Evolutionary conservation across 2,797 vertebrate genomes (phyloP).

Genomic region (Myripristis murdjan): DNA sequence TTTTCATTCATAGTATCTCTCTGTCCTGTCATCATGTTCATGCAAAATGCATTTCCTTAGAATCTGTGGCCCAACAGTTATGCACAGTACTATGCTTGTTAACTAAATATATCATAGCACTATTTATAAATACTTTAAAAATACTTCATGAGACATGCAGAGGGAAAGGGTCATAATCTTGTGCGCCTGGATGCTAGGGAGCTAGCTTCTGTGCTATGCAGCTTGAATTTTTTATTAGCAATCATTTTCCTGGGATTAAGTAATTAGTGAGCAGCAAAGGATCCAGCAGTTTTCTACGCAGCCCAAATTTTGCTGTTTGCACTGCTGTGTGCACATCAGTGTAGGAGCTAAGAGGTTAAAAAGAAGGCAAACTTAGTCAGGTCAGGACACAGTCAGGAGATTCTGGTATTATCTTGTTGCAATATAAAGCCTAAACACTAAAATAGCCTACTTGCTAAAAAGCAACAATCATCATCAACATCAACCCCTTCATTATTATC

Average conservation of each 20-base stretch:
- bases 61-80: neutral
- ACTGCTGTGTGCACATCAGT: neutral
- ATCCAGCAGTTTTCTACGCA: no score
- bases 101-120: neutral
- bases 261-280: no score
- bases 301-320: no score
- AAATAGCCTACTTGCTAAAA: no score
- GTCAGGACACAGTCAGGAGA: neutral
- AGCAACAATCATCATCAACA: no score
- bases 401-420: neutral
- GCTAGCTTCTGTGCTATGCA: no score
- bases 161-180: neutral
- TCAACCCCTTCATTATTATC: no score
- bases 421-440: no score
- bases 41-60: neutral
- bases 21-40: no score
- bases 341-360: slow-evolving; percentile 24
- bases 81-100: neutral
- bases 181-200: no score
- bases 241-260: no score
- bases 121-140: neutral
- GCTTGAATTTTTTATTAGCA: no score
- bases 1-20: neutral
- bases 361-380: neutral
- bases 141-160: neutral